Conservation (phyloP, 1,140 invertebrate genomes). For the Stegodyphus dumicola region DNA sequence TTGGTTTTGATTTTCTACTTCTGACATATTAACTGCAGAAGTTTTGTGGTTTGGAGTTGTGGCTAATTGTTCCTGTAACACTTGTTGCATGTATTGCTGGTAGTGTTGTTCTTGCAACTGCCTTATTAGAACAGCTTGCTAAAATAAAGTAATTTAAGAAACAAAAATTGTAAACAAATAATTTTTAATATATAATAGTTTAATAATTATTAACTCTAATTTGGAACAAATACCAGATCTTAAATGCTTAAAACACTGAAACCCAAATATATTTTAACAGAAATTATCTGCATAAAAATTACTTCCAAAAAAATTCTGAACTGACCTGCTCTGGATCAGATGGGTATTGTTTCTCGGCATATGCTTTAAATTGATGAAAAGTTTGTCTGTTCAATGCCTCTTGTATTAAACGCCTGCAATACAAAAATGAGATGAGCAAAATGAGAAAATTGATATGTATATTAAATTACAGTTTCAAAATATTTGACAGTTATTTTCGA, state of each 20-base stretch:
- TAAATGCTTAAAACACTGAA: too few species aligned
- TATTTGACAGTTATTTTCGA: too few species aligned
- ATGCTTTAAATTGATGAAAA: conserved; percentile 90
- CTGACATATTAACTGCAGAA: not conserved
- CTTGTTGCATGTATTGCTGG: conserved; percentile 92
- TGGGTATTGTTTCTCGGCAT: conserved; percentile 96
- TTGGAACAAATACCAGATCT: too few species aligned
- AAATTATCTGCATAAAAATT: too few species aligned
- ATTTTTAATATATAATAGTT: conserved; percentile 5
- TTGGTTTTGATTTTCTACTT: not conserved
- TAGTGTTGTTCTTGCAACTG: conserved; percentile 98
- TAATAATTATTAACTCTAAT: not conserved
- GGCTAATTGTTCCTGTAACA: conserved; percentile 58
- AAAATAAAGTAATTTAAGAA: conserved; percentile 54
- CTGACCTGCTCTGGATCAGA: conserved; percentile 84
- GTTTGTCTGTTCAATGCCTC: conserved; percentile 97
- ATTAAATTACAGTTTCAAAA: not conserved
- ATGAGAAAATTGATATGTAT: not conserved
- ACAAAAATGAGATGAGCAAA: not conserved
- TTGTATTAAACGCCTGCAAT: conserved; percentile 83
- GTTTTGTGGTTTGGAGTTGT: conserved; percentile 11
- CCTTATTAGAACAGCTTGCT: conserved; percentile 91
- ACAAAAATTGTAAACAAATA: conserved; percentile 24
- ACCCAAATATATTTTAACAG: too few species aligned
- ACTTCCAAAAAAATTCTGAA: not conserved